Evolutionary conservation across 1,140 invertebrate species (phyloP).

Genomic region (Cardiocondyla obscurior): DNA sequence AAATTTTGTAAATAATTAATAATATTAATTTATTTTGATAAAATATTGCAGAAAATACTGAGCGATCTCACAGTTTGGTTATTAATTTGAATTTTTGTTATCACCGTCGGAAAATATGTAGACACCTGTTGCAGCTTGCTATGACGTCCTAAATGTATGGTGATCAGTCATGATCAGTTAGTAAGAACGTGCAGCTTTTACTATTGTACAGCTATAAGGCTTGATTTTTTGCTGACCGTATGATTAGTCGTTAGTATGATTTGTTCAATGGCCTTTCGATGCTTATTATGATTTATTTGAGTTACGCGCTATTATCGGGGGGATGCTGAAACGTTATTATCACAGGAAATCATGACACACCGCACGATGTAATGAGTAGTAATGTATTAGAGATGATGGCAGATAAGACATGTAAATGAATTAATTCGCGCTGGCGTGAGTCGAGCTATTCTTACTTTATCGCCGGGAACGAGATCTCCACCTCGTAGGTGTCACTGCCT

Average conservation of each 20-base stretch:
- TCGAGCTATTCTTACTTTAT: slow-evolving; percentile 91
- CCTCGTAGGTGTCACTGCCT: slow-evolving; percentile 92
- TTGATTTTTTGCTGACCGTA: slow-evolving; percentile 12
- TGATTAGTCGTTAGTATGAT: slow-evolving; percentile 47
- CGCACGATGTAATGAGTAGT: slow-evolving; percentile 12
- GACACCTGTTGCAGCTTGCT: slow-evolving; percentile 24
- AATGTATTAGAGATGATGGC: slow-evolving; percentile 48
- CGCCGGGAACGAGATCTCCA: slow-evolving; percentile 95
- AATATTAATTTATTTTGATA: no score
- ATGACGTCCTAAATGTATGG: slow-evolving; percentile 28
- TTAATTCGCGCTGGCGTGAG: slow-evolving; percentile 52
- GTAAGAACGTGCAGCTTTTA: slow-evolving; percentile 67
- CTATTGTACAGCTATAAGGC: slow-evolving; percentile 8
- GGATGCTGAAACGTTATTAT: not conserved
- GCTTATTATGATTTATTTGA: not conserved
- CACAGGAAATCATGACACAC: not conserved
- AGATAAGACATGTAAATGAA: slow-evolving; percentile 55
- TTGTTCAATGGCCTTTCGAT: not conserved
- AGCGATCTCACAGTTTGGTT: slow-evolving; percentile 13
- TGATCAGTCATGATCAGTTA: slow-evolving; percentile 58
- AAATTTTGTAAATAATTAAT: no score
- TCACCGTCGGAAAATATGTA: slow-evolving; percentile 18
- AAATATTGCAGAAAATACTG: no score
- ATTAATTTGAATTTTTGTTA: slow-evolving; percentile 24
- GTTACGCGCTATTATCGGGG: slow-evolving; percentile 3